A percentile compares a stretch with the other conserved stretches of the same genome.
These are phyloP conservation scores for Athripsodes cinereus DNA, from an alignment of 2,888 invertebrate genomes.

Conservation along the genomic window DNA sequence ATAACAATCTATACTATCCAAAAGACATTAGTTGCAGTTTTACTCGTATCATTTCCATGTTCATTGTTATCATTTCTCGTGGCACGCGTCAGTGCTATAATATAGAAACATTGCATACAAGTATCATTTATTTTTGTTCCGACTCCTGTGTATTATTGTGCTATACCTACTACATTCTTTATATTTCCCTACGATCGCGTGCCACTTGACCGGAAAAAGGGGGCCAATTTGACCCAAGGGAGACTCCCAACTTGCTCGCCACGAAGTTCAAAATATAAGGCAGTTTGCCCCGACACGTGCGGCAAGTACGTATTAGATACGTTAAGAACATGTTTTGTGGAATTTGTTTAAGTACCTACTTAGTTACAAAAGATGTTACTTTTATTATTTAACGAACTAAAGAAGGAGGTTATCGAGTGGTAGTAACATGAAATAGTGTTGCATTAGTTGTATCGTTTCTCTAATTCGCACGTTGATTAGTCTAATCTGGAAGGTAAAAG, in stretches of 20 bases:
- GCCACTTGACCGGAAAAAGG: constrained; percentile 24
- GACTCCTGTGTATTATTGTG: too few relatives aligned
- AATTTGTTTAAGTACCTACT: neutral
- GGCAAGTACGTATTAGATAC: too few relatives aligned
- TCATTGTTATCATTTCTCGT: neutral
- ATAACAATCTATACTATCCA: neutral
- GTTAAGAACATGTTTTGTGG: too few relatives aligned
- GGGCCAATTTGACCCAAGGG: constrained; percentile 15
- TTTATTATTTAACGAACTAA: too few relatives aligned
- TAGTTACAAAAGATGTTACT: too few relatives aligned
- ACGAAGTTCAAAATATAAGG: neutral
- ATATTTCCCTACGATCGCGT: constrained; percentile 20
- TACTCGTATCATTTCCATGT: neutral
- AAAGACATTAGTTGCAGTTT: neutral
- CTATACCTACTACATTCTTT: neutral
- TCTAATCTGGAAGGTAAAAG: too few relatives aligned
- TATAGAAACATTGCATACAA: neutral
- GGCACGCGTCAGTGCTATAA: neutral
- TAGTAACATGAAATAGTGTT: too few relatives aligned
- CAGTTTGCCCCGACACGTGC: neutral
- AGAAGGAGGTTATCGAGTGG: too few relatives aligned
- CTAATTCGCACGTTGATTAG: too few relatives aligned
- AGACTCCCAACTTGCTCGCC: neutral
- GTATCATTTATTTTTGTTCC: too few relatives aligned
- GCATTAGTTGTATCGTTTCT: too few relatives aligned